These are phyloP conservation scores for Corydoras maculifer DNA, from an alignment of 2,113 vertebrate species.

Conservation along the genomic window DNA sequence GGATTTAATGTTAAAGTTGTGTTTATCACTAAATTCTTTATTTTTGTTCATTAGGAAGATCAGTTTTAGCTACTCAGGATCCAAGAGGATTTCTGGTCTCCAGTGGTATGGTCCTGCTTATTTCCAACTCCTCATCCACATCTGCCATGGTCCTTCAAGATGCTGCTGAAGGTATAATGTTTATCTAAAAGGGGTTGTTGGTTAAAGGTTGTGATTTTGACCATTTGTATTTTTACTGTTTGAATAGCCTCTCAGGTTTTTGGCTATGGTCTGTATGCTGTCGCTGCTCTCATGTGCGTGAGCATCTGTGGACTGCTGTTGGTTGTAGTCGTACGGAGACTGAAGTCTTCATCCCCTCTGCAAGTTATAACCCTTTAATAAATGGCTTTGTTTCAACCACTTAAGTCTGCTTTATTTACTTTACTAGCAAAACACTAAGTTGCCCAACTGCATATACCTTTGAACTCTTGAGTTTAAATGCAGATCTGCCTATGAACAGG, in stretches of 20 bases:
- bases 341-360: background rate
- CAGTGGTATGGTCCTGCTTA: constrained; percentile 52
- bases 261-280: constrained; percentile 14
- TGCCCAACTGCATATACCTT: no score
- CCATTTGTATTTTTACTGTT: background rate
- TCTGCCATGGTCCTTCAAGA: no score
- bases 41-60: constrained; percentile 44
- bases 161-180: no score
- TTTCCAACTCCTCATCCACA: background rate
- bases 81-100: constrained; percentile 47
- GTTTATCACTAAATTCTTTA: background rate
- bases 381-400: constrained; percentile 10
- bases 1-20: background rate
- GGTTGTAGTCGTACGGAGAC: background rate
- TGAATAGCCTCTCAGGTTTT: background rate
- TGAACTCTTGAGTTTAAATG: background rate
- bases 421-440: no score
- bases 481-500: background rate
- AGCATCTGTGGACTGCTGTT: constrained; percentile 17
- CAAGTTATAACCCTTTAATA: constrained; percentile 15
- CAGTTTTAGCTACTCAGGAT: constrained; percentile 11
- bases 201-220: background rate
- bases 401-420: no score
- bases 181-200: no score
- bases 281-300: background rate